A percentile compares a stretch with the other conserved stretches of the same genome.
Conservation (phyloP, 2,113 vertebrate species). For the Tursiops truncatus region DNA sequence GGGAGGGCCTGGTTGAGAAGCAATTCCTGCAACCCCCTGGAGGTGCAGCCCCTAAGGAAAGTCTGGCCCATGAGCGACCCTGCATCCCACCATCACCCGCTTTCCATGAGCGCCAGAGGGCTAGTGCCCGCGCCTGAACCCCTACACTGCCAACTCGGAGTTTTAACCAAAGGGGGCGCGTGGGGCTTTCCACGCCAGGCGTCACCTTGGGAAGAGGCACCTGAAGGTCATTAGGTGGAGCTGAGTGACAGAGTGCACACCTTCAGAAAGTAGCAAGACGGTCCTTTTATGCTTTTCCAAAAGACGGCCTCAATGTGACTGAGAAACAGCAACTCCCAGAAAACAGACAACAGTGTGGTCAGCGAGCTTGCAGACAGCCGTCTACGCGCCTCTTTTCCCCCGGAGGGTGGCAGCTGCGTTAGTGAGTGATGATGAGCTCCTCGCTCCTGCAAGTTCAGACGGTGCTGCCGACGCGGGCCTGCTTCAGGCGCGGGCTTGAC, state of each 20-base stretch:
- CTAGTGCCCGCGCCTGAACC: background rate
- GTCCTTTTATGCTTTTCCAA: background rate
- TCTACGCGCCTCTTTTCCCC: fast-evolving
- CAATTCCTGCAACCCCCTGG: background rate
- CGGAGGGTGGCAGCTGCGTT: fast-evolving
- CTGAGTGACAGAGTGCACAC: fast-evolving
- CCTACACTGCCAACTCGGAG: fast-evolving
- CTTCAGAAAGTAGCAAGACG: background rate
- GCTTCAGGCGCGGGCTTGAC: background rate
- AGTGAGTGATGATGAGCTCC: fast-evolving
- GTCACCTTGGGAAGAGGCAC: background rate
- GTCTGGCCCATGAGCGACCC: background rate
- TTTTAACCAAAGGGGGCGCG: background rate
- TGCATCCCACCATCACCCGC: background rate
- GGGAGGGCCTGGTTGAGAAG: background rate
- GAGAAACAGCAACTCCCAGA: fast-evolving
- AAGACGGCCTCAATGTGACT: background rate
- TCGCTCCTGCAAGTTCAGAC: fast-evolving
- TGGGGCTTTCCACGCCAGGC: fast-evolving
- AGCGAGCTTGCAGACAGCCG: fast-evolving
- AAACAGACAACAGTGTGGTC: fast-evolving
- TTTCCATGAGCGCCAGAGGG: background rate
- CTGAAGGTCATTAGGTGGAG: background rate
- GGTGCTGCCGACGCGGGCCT: fast-evolving
- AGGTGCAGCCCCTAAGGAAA: background rate